phyloP scores from a whole-genome alignment of 2,113 vertebrate species.

The Microtus montanus region DNA sequence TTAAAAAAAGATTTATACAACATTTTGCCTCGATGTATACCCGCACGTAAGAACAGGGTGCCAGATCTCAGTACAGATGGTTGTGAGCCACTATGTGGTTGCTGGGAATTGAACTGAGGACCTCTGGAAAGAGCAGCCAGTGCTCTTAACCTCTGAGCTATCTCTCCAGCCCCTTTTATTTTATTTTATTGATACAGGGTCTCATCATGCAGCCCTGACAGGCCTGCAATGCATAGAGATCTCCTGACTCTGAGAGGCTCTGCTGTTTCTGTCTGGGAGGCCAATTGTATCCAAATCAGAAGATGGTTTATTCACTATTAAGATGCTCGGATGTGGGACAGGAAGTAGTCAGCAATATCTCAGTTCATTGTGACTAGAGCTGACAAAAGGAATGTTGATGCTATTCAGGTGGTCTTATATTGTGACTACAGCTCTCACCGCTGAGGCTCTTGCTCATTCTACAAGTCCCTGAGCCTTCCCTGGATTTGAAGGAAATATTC shows the following conservation, averaged over 20 bases:
- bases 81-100: too few relatives aligned
- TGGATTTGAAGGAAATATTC: neutral
- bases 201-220: neutral
- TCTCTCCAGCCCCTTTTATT: neutral
- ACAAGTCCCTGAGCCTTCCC: neutral
- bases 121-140: too few relatives aligned
- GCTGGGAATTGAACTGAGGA: too few relatives aligned
- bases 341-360: neutral
- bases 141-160: too few relatives aligned
- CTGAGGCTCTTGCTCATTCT: neutral
- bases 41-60: too few relatives aligned
- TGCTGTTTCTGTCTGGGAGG: neutral
- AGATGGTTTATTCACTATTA: neutral
- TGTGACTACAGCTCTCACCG: neutral
- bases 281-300: neutral
- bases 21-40: too few relatives aligned
- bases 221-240: neutral
- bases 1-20: too few relatives aligned
- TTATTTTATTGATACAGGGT: neutral
- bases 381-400: neutral
- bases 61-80: too few relatives aligned
- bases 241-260: conserved; percentile 10
- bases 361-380: neutral
- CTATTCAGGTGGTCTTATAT: neutral
- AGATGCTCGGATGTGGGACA: neutral